Percentiles rank a stretch among this genome's conserved stretches.
Conservation (phyloP, 2,113 vertebrate species). For the Eudyptes chrysolophus region DNA sequence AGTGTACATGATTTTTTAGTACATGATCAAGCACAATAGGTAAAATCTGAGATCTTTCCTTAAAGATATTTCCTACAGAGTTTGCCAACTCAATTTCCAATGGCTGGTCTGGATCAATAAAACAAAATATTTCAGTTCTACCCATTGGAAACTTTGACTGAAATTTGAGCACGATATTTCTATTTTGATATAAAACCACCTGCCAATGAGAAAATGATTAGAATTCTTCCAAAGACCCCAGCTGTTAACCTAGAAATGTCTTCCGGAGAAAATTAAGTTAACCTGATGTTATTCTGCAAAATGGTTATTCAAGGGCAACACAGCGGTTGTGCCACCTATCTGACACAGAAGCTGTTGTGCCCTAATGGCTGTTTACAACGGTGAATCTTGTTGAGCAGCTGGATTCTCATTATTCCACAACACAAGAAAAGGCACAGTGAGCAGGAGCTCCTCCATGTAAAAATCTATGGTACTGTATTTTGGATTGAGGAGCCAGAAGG, state of each 20-base stretch:
- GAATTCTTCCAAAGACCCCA: not conserved
- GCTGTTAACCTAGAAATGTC: not conserved
- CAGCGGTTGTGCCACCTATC: not conserved
- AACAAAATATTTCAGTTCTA: not conserved
- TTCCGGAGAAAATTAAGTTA: not conserved
- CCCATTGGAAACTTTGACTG: not conserved
- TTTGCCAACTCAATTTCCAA: not conserved
- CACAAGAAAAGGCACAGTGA: not conserved
- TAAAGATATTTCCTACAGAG: not conserved
- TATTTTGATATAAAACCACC: not conserved
- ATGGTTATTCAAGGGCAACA: not conserved
- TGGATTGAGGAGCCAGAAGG: not conserved
- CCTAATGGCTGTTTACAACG: accelerated
- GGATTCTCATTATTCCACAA: not conserved
- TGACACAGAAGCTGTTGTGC: not conserved
- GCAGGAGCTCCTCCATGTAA: not conserved
- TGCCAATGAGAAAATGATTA: not conserved
- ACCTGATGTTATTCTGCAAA: not conserved
- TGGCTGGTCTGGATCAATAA: not conserved
- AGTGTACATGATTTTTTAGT: not conserved
- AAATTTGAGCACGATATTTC: not conserved
- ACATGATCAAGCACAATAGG: not conserved
- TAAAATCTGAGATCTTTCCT: not conserved
- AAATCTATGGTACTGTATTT: not conserved
- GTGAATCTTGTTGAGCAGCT: not conserved